These are phyloP conservation scores for Notospermus geniculatus DNA, from an alignment of 1,140 invertebrate species.

Conservation along the genomic window DNA sequence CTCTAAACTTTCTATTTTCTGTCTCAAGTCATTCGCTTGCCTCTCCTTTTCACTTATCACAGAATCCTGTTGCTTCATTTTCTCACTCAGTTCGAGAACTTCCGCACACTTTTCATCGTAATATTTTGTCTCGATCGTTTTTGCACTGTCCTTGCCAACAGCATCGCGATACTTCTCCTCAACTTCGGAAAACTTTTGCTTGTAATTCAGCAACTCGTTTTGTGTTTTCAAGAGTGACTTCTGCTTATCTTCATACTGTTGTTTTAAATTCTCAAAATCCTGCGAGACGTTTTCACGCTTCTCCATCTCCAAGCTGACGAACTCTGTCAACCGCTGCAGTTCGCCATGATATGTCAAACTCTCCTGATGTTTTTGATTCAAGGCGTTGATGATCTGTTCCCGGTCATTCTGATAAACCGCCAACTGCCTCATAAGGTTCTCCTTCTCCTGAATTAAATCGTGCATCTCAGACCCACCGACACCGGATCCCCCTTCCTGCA, in stretches of 20 bases:
- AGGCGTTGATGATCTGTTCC: constrained; percentile 70
- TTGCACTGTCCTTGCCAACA: constrained; percentile 34
- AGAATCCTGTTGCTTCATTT: constrained; percentile 31
- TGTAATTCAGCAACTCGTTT: constrained; percentile 60
- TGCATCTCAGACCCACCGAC: constrained; percentile 33
- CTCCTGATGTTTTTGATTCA: constrained; percentile 80
- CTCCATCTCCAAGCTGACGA: constrained; percentile 34
- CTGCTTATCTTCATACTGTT: constrained; percentile 56
- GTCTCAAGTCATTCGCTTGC: constrained; percentile 20
- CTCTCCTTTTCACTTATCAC: constrained; percentile 22
- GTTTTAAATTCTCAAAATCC: constrained; percentile 43
- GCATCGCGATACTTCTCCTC: constrained; percentile 54
- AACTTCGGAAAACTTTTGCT: constrained; percentile 57
- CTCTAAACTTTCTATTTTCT: constrained; percentile 38
- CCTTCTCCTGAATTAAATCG: constrained; percentile 49
- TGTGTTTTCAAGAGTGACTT: constrained; percentile 57
- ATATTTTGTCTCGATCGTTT: constrained; percentile 35
- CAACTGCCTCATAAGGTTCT: constrained; percentile 50
- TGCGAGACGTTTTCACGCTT: constrained; percentile 51
- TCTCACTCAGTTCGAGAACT: constrained; percentile 32
- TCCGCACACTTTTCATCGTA: constrained; percentile 40
- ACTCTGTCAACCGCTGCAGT: constrained; percentile 70
- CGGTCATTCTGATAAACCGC: constrained; percentile 61
- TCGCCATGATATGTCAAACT: constrained; percentile 78
- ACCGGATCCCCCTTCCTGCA: constrained; percentile 41